These are phyloP conservation scores for Xanthia togata DNA, from an alignment of 2,888 invertebrate genomes.

Conservation along the genomic window DNA sequence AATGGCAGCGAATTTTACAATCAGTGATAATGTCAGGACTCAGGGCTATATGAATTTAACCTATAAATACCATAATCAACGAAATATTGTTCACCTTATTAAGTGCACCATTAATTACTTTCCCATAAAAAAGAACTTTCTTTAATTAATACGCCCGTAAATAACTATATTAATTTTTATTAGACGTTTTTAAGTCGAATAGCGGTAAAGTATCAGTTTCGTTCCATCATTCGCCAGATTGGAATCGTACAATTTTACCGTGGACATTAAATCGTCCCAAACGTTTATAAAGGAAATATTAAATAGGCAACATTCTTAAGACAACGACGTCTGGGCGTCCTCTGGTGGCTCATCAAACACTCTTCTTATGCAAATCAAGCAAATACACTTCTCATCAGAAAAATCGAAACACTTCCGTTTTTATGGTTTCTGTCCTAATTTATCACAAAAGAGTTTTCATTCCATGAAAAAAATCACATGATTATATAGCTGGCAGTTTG, in stretches of 20 bases:
- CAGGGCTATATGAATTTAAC: constrained; percentile 22
- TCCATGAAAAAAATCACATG: no score
- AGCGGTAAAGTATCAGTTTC: constrained; percentile 80
- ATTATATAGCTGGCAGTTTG: no score
- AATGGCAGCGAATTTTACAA: constrained; percentile 19
- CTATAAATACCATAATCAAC: constrained; percentile 40
- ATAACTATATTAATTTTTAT: constrained; percentile 82
- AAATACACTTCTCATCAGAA: no score
- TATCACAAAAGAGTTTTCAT: no score
- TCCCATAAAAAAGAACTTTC: constrained; percentile 74
- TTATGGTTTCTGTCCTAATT: no score
- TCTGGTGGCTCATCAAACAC: constrained; percentile 80
- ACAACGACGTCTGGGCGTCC: constrained; percentile 74
- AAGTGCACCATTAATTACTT: constrained; percentile 76
- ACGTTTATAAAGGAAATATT: constrained; percentile 81
- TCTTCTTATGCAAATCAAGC: constrained; percentile 85
- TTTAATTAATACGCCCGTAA: constrained; percentile 77
- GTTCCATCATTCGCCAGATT: constrained; percentile 76
- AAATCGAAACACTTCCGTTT: no score
- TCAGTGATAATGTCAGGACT: constrained; percentile 6
- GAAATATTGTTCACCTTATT: constrained; percentile 69
- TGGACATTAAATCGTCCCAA: constrained; percentile 77
- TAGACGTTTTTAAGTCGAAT: constrained; percentile 81
- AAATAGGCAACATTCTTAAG: constrained; percentile 82
- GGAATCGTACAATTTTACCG: constrained; percentile 77